phyloP scores from a whole-genome alignment of 2,797 vertebrate species.

The Loris lydekkerianus region DNA sequence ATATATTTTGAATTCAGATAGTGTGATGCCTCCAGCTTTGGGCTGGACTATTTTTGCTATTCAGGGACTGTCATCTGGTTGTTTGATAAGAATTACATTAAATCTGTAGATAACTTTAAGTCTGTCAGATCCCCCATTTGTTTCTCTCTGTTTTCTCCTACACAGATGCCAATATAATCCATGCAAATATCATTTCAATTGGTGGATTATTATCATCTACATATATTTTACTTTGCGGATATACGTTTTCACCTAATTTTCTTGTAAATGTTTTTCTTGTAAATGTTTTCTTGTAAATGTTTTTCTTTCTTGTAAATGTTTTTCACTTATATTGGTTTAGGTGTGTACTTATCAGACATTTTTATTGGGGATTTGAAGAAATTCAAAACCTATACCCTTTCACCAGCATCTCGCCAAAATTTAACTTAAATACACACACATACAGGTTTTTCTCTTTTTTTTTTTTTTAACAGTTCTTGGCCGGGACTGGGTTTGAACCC shows the following conservation, averaged over 20 bases:
- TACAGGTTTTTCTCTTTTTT: too few relatives aligned
- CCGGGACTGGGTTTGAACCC: too few relatives aligned
- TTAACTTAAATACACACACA: neutral
- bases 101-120: neutral
- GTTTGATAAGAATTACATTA: neutral
- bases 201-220: neutral
- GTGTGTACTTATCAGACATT: neutral
- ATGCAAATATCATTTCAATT: too few relatives aligned
- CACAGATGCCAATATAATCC: neutral
- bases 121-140: neutral
- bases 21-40: neutral
- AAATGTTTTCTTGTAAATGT: too few relatives aligned
- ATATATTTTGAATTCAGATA: neutral
- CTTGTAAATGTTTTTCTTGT: neutral
- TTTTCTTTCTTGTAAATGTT: neutral
- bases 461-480: too few relatives aligned
- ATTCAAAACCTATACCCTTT: neutral
- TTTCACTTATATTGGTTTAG: neutral
- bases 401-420: neutral
- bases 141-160: neutral
- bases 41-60: neutral
- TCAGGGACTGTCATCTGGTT: neutral
- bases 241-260: neutral
- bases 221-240: neutral
- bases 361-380: neutral